Conservation (phyloP, 2,113 vertebrate genomes). For the Pagrus major region DNA sequence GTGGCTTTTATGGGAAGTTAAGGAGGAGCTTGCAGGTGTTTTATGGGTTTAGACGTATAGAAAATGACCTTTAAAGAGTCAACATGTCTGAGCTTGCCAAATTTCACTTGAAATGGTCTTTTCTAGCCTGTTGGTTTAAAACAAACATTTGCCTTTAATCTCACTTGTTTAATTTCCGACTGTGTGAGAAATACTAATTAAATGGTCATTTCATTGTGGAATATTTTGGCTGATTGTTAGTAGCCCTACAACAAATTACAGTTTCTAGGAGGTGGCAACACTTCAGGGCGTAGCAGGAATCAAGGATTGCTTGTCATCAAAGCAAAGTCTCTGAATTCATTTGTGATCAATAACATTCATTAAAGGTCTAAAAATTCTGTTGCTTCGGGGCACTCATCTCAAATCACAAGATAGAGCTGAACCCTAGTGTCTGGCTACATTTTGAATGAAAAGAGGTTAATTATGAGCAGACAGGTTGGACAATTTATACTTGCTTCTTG, state of each 20-base stretch:
- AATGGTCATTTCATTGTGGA: background rate
- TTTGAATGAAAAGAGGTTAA: constrained; percentile 8
- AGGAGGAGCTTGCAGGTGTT: background rate
- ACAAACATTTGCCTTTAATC: constrained; percentile 3
- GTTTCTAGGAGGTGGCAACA: background rate
- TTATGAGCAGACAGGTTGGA: background rate
- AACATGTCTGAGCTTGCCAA: background rate
- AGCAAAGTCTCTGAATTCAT: constrained; percentile 7
- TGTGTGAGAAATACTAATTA: background rate
- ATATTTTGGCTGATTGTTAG: background rate
- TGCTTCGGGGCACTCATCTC: constrained; percentile 8
- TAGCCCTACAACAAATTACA: background rate
- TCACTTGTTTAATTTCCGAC: background rate
- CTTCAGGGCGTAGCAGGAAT: background rate
- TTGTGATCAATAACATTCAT: constrained; percentile 15
- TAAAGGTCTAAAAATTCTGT: constrained; percentile 17
- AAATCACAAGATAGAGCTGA: constrained; percentile 6
- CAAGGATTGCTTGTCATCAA: background rate
- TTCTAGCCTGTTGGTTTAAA: background rate
- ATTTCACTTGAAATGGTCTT: background rate
- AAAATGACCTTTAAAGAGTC: background rate
- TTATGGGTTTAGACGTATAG: background rate
- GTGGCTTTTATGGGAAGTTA: no score
- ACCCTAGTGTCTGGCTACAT: constrained; percentile 8
- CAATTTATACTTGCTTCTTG: background rate